Evolutionary conservation across 2,888 invertebrate genomes (phyloP).

Genomic region (Zelleria hepariella): DNA sequence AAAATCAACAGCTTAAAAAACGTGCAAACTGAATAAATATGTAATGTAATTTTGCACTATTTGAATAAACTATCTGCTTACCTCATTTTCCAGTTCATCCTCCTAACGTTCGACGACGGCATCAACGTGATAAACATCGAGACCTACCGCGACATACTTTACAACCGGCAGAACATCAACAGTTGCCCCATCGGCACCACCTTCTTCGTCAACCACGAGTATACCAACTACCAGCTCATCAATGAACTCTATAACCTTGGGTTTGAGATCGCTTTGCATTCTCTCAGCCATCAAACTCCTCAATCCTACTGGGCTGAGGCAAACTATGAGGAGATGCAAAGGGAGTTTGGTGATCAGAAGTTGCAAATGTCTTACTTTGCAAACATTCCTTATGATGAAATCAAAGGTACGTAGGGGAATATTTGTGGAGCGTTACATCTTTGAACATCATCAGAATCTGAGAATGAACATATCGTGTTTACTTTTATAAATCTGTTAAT

Average conservation of each 20-base stretch:
- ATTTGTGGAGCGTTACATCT: no score
- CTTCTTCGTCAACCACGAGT: slow-evolving; percentile 81
- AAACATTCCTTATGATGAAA: slow-evolving; percentile 51
- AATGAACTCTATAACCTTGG: slow-evolving; percentile 73
- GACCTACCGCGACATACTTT: slow-evolving; percentile 67
- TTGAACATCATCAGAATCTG: neutral
- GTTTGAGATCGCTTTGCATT: slow-evolving; percentile 80
- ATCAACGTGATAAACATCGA: slow-evolving; percentile 67
- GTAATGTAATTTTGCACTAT: neutral
- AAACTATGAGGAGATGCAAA: slow-evolving; percentile 51
- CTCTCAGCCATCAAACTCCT: slow-evolving; percentile 71
- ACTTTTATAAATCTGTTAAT: no score
- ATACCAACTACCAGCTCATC: slow-evolving; percentile 77
- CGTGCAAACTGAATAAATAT: neutral
- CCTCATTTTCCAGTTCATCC: slow-evolving; percentile 71
- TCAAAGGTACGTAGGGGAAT: slow-evolving; percentile 52
- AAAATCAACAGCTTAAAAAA: neutral
- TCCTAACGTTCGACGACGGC: slow-evolving; percentile 78
- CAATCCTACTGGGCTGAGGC: slow-evolving; percentile 73
- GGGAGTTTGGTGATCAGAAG: slow-evolving; percentile 75
- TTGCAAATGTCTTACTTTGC: slow-evolving; percentile 63
- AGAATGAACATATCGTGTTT: neutral
- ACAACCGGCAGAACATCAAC: slow-evolving; percentile 74
- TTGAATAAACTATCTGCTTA: neutral
- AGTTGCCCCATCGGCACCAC: slow-evolving; percentile 75